Base-by-base conservation (phyloP, 2,888 invertebrate species). In the Heliothis peltigera region DNA sequence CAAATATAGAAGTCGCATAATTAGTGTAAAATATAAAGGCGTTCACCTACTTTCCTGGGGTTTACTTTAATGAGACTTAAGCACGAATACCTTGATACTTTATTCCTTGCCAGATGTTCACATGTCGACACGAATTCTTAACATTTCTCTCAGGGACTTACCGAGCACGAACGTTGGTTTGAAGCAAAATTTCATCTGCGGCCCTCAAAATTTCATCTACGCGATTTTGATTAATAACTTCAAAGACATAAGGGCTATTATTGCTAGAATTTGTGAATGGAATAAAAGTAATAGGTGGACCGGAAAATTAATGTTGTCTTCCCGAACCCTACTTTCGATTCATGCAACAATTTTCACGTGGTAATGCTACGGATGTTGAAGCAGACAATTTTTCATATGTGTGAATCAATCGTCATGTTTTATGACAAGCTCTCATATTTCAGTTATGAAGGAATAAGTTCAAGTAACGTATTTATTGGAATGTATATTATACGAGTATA, bases 251-350 rank as follows among this genome's bases (percentile, higher is more conserved):
- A 54, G 55, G 70, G 35, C 52, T 58, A 55, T 57, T 43, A 51
- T 64, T 43, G 47, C 25, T 15, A 2, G 48, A 47, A 55, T 39
- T 22, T 18, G 8, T 44, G 46, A 53, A 54, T 48, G 7, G 18
- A 46, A 53, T 51, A 35, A 47, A 71, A 68, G 76, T 75, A 71
- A 64, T 77, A 81, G 68, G 65, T 79, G 81, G 72, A 76, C 82
- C 76, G 86, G 84, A 84, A 87, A 88, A 88, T 88, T 84, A 86
- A 89, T 88, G 84, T 82, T 87, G 87, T 86, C 85, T 84, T 76
- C 74, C 65, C 62, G 75, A 85, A 82, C 82, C 82, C 83, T 82
- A 82, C 77, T 86, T 84, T 84, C 82, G 71, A 84, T 85, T 82
- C 73, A 65, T 79, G 75, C 70, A 80, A 82, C 79, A 80, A 82